These are phyloP conservation scores for Nyctibius bracteatus DNA, from an alignment of 2,113 vertebrate genomes.

Conservation along the genomic window DNA sequence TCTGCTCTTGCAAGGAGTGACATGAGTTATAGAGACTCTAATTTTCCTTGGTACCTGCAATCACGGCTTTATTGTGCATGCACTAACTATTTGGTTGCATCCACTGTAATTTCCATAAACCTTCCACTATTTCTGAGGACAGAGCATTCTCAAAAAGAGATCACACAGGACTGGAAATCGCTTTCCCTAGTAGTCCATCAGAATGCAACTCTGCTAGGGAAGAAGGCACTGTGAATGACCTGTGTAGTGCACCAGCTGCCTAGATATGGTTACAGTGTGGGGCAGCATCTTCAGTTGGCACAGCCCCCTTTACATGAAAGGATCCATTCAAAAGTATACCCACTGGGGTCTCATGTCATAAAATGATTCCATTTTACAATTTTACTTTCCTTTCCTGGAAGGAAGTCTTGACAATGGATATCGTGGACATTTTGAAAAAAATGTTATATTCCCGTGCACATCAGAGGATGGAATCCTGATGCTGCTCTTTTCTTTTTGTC, in stretches of 20 bases:
- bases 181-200: neutral
- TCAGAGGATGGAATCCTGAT: neutral
- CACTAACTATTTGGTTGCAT: neutral
- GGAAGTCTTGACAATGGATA: neutral
- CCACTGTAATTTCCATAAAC: neutral
- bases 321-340: neutral
- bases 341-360: neutral
- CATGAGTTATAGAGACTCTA: neutral
- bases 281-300: neutral
- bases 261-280: neutral
- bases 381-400: neutral
- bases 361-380: neutral
- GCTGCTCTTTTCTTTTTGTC: neutral
- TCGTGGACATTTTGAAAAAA: neutral
- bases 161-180: neutral
- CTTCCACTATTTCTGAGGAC: neutral
- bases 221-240: neutral
- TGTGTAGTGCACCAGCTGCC: neutral
- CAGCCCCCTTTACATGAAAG: neutral
- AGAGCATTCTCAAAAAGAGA: neutral
- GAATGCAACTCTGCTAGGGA: neutral
- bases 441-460: neutral
- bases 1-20: neutral
- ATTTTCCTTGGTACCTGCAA: constrained; percentile 29
- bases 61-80: neutral